phyloP scores from a whole-genome alignment of 2,113 vertebrate genomes.

The Sturnira hondurensis region DNA sequence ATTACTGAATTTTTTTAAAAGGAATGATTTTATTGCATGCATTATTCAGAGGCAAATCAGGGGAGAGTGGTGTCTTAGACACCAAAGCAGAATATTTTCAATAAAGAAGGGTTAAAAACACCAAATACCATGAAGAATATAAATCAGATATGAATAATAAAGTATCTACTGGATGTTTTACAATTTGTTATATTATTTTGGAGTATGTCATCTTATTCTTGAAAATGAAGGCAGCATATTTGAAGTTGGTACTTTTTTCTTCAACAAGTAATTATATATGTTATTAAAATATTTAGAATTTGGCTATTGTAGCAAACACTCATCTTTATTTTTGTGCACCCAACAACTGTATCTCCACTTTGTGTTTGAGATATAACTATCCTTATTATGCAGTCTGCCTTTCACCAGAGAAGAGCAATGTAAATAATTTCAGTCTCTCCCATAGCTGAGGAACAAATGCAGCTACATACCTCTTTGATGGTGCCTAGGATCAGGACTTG shows the following conservation, averaged over 20 bases:
- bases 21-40: not conserved
- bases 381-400: not conserved
- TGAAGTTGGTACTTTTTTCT: not conserved
- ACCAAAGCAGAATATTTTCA: conserved; percentile 11
- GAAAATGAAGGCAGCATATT: not conserved
- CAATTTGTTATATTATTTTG: not conserved
- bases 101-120: conserved; percentile 1
- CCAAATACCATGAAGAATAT: not conserved
- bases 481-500: not conserved
- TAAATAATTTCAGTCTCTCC: not conserved
- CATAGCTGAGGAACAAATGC: not conserved
- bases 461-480: not conserved
- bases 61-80: not conserved
- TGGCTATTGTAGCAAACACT: not conserved
- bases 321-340: not conserved
- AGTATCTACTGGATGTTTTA: not conserved
- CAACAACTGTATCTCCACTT: not conserved
- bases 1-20: not conserved
- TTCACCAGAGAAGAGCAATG: not conserved
- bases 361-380: not conserved
- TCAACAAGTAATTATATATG: not conserved
- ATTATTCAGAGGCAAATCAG: not conserved
- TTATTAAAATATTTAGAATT: not conserved
- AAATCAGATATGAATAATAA: not conserved
- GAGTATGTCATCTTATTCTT: not conserved